Conservation (phyloP, 2,797 vertebrate species). For the Salarias fasciatus region DNA sequence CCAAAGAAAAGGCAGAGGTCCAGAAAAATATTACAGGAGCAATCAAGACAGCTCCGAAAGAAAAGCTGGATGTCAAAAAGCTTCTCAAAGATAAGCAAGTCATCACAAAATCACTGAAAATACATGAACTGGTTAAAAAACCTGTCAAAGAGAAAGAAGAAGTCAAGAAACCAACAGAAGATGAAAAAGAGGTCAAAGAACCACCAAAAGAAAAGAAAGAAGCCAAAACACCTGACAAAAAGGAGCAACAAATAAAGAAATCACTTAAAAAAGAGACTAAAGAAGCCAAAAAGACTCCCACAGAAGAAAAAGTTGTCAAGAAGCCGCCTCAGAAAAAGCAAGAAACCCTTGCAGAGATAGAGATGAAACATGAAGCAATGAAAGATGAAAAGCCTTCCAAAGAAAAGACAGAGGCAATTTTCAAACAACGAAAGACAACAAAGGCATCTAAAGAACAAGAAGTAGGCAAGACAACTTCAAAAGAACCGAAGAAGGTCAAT, state of each 20-base stretch:
- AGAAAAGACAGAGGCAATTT: constrained; percentile 27
- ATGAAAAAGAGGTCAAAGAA: constrained; percentile 13
- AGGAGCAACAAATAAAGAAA: constrained; percentile 1
- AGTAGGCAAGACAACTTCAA: too few relatives aligned
- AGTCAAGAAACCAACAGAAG: not conserved
- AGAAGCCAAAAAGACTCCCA: constrained; percentile 2
- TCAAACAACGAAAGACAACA: too few relatives aligned
- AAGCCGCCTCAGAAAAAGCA: constrained; percentile 5
- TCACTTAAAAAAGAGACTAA: constrained; percentile 13
- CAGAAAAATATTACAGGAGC: constrained; percentile 52
- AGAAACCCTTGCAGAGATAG: too few relatives aligned
- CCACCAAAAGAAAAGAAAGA: not conserved
- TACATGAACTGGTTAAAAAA: too few relatives aligned
- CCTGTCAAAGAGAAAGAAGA: not conserved
- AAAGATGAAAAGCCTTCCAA: constrained; percentile 3
- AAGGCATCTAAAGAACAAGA: too few relatives aligned
- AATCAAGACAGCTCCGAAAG: constrained; percentile 50
- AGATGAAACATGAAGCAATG: too few relatives aligned
- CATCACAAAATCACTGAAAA: too few relatives aligned
- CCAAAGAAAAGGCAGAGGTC: constrained; percentile 5
- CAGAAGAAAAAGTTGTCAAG: constrained; percentile 9
- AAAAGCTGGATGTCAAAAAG: not conserved
- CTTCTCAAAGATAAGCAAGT: not conserved
- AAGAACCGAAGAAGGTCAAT: too few relatives aligned
- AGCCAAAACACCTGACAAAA: not conserved